Percentiles rank a stretch among this genome's conserved stretches.
Evolutionary conservation across 1,140 invertebrate genomes (phyloP).

Genomic region (Potamilus streckersoni): DNA sequence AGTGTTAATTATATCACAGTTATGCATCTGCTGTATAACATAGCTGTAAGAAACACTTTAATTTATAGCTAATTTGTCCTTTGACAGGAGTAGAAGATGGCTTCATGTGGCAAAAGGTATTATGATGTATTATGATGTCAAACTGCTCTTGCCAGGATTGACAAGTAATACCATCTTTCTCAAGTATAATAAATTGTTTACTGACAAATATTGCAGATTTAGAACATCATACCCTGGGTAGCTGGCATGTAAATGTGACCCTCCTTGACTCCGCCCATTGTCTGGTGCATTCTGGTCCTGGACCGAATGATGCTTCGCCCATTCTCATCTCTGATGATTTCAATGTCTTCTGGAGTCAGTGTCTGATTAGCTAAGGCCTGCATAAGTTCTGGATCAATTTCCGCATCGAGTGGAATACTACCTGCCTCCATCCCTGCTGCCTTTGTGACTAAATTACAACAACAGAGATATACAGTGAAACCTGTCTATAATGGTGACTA

Average conservation of each 20-base stretch:
- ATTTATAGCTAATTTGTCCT: no score
- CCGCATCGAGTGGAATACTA: conserved; percentile 50
- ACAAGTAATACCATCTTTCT: no score
- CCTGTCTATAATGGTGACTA: no score
- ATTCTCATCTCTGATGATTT: conserved; percentile 52
- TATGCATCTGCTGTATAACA: no score
- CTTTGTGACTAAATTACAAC: conserved; percentile 39
- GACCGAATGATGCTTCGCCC: conserved; percentile 50
- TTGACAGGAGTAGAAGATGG: no score
- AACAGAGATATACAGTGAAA: no score
- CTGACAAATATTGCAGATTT: not conserved
- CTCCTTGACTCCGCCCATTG: conserved; percentile 54
- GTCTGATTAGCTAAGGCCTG: conserved; percentile 52
- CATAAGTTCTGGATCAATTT: conserved; percentile 56
- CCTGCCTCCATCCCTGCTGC: conserved; percentile 41
- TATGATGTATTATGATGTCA: no score
- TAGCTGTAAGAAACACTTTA: no score
- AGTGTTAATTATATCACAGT: no score
- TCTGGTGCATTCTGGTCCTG: conserved; percentile 37
- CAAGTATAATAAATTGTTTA: not conserved
- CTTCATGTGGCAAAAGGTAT: no score
- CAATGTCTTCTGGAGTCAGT: conserved; percentile 57
- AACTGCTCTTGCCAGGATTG: no score
- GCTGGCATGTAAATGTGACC: conserved; percentile 53
- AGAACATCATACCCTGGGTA: conserved; percentile 35